A percentile compares a stretch with the other conserved stretches of the same genome.
phyloP scores from a whole-genome alignment of 2,888 invertebrate species.

The Glomeris marginata region DNA sequence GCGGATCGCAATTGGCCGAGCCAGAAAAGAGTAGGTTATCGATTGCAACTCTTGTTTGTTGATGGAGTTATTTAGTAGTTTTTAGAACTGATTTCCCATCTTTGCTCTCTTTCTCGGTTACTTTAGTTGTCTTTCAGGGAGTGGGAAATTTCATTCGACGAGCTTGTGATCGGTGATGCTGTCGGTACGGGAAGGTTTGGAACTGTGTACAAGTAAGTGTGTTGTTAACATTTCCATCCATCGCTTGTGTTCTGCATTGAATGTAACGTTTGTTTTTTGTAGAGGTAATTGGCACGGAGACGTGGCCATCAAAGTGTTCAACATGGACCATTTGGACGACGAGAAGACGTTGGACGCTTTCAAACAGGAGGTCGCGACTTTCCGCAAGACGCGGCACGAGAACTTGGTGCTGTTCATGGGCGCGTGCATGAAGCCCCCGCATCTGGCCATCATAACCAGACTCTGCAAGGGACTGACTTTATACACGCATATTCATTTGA shows the following conservation, averaged over 20 bases:
- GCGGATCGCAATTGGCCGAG: constrained; percentile 29
- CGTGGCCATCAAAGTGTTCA: constrained; percentile 89
- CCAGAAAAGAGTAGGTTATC: constrained; percentile 37
- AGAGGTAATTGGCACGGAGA: constrained; percentile 96
- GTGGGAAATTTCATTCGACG: constrained; percentile 98
- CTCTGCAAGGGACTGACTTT: constrained; percentile 92
- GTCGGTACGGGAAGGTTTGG: constrained; percentile 90
- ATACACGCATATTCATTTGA: constrained; percentile 79
- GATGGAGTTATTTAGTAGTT: too few species aligned
- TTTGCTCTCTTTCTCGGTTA: constrained; percentile 23
- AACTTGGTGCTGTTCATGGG: constrained; percentile 98
- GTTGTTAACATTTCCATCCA: not conserved
- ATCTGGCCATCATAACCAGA: constrained; percentile 83
- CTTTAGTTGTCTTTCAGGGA: constrained; percentile 73
- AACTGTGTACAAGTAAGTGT: constrained; percentile 52
- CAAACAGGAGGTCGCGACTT: constrained; percentile 85
- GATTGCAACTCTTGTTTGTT: constrained; percentile 8
- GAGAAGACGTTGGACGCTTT: constrained; percentile 80
- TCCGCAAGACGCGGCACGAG: constrained; percentile 95
- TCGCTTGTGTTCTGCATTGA: constrained; percentile 1
- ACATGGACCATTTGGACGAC: constrained; percentile 76
- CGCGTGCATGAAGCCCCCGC: constrained; percentile 95
- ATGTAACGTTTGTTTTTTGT: not conserved
- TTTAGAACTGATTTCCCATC: too few species aligned
- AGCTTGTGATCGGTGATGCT: constrained; percentile 67